These are phyloP conservation scores for Cherax destructor DNA, from an alignment of 1,140 invertebrate species.

Conservation along the genomic window DNA sequence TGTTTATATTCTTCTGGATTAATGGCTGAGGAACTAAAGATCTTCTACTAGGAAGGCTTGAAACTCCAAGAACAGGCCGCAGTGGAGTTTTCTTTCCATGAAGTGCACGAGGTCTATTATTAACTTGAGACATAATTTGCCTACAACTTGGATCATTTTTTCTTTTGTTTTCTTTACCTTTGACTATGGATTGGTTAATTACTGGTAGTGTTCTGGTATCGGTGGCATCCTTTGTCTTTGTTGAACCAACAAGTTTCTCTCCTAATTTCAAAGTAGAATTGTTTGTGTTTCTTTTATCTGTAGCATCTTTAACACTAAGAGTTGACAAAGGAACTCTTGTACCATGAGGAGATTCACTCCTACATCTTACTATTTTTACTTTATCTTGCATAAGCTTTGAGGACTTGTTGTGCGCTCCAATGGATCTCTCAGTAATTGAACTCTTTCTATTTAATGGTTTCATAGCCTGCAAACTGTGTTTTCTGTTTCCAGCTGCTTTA, in stretches of 20 bases:
- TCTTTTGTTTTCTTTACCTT: neutral
- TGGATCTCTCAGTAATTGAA: neutral
- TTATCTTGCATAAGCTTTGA: neutral
- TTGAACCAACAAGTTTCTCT: neutral
- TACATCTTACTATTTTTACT: neutral
- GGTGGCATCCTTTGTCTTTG: neutral
- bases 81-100: neutral
- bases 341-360: neutral
- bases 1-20: neutral
- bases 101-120: neutral
- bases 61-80: neutral
- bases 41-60: neutral
- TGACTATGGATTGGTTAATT: neutral
- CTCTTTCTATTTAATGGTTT: neutral
- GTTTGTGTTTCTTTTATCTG: neutral
- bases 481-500: neutral
- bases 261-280: neutral
- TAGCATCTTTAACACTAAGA: neutral
- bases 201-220: neutral
- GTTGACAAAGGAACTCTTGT: neutral
- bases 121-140: neutral
- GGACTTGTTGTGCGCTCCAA: neutral
- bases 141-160: neutral
- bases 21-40: neutral
- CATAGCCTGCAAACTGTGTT: neutral